Percentiles rank a stretch among this genome's conserved stretches.
Conservation (phyloP, 2,113 vertebrate species). For the Protobothrops mucrosquamatus region DNA sequence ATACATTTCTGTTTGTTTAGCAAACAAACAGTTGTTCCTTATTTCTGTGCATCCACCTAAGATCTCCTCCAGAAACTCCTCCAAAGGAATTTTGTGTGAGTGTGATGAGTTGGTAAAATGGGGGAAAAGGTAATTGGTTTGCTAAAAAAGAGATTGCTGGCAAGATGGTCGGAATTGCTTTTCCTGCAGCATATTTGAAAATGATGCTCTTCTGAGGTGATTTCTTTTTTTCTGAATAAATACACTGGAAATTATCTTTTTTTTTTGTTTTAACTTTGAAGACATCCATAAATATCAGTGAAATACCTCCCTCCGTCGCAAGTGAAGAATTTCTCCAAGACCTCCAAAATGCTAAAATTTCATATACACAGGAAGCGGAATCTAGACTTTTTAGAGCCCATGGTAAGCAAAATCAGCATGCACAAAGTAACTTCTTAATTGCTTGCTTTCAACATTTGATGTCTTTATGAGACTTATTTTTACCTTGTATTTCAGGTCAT, state of each 20-base stretch:
- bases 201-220: background rate
- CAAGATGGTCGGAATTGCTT: background rate
- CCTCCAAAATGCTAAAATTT: slow-evolving; percentile 83
- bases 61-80: background rate
- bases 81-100: background rate
- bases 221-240: too few species aligned
- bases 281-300: slow-evolving; percentile 81
- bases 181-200: background rate
- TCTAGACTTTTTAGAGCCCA: slow-evolving; percentile 92
- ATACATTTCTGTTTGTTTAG: background rate
- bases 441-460: background rate
- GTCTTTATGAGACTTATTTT: background rate
- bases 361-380: slow-evolving; percentile 87
- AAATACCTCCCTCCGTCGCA: slow-evolving; percentile 80
- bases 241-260: background rate
- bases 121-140: background rate
- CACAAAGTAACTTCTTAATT: slow-evolving; percentile 27
- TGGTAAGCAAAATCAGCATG: slow-evolving; percentile 72
- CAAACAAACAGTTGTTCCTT: background rate
- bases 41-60: background rate
- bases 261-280: slow-evolving; percentile 64
- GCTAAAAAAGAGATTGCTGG: background rate
- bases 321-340: slow-evolving; percentile 90
- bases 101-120: background rate
- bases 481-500: slow-evolving; percentile 80